Evolutionary conservation across 2,888 invertebrate genomes (phyloP).

Genomic region (Chrysolina haemoptera): DNA sequence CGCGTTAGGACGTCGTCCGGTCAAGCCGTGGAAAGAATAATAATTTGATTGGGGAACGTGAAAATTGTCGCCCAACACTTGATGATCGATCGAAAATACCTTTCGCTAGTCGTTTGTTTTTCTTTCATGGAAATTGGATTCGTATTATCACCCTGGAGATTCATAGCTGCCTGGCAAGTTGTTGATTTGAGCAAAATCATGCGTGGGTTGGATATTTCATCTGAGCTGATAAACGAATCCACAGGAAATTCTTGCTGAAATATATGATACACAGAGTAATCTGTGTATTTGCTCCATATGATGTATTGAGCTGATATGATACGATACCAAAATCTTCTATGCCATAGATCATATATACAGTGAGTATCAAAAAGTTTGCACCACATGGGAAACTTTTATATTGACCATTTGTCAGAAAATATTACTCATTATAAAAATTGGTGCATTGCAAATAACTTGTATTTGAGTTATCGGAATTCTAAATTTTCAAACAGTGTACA

Average conservation of each 20-base stretch:
- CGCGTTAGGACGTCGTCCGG: conserved; percentile 44
- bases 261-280: too few species aligned
- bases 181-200: background rate
- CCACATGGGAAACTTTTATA: too few species aligned
- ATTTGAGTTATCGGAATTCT: too few species aligned
- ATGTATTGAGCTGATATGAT: too few species aligned
- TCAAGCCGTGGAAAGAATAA: conserved; percentile 42
- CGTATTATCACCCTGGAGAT: background rate
- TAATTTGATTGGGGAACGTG: conserved; percentile 39
- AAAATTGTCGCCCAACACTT: conserved; percentile 37
- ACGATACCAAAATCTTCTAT: too few species aligned
- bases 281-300: too few species aligned
- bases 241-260: background rate
- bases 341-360: too few species aligned
- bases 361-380: too few species aligned
- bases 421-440: too few species aligned
- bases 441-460: too few species aligned
- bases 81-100: conserved; percentile 42
- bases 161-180: background rate
- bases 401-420: too few species aligned
- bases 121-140: background rate
- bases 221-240: background rate
- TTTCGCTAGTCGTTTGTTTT: conserved; percentile 9
- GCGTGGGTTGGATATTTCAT: background rate
- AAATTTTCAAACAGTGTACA: too few species aligned